Conservation (phyloP, 2,113 vertebrate species). For the Muntiacus reevesi region DNA sequence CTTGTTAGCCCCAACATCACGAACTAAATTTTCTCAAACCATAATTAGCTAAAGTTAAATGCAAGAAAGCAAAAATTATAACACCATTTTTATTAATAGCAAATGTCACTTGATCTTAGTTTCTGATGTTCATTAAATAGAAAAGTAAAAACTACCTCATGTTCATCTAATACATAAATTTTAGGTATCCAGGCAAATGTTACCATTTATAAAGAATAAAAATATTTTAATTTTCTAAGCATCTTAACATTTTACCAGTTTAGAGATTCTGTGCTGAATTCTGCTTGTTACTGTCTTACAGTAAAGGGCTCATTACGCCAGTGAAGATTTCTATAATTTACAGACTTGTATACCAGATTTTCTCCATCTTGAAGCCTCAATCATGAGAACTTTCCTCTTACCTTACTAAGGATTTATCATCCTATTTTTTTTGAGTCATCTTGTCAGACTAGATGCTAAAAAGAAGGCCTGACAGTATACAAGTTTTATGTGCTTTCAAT, state of each 20-base stretch:
- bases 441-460: constrained; percentile 13
- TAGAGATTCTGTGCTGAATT: background rate
- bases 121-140: background rate
- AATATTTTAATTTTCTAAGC: background rate
- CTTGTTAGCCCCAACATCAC: background rate
- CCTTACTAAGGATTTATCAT: background rate
- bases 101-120: background rate
- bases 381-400: background rate
- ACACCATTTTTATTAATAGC: background rate
- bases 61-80: background rate
- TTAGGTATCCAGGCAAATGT: background rate
- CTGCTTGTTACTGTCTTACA: background rate
- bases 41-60: background rate
- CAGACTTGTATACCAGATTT: background rate
- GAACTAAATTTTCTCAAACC: background rate
- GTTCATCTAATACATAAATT: background rate
- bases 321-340: background rate
- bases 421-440: background rate
- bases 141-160: background rate
- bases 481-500: constrained; percentile 9
- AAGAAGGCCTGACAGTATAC: background rate
- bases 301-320: background rate
- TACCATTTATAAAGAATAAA: background rate
- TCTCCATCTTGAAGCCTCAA: background rate
- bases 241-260: background rate